phyloP scores from a whole-genome alignment of 2,113 vertebrate genomes.

The Zapornia atra region DNA sequence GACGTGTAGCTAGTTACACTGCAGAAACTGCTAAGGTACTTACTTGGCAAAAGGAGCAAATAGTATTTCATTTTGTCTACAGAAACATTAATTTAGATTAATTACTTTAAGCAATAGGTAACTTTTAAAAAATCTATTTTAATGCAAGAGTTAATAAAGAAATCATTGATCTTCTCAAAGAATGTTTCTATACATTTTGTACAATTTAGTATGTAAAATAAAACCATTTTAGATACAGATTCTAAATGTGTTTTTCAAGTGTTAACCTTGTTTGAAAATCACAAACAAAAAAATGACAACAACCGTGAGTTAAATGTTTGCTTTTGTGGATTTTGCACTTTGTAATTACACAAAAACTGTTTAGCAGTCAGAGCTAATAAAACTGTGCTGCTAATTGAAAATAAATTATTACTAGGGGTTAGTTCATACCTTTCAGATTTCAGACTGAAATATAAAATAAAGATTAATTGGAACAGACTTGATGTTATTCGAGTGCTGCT shows the following conservation, averaged over 20 bases:
- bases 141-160: neutral
- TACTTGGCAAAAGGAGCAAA: neutral
- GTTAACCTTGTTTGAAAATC: neutral
- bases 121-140: neutral
- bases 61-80: neutral
- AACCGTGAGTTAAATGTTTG: neutral
- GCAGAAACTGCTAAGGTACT: neutral
- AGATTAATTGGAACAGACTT: neutral
- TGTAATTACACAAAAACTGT: neutral
- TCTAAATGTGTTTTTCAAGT: neutral
- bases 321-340: neutral
- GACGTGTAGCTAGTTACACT: neutral
- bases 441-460: neutral
- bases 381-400: neutral
- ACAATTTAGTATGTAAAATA: neutral
- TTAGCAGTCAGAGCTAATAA: neutral
- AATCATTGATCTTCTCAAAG: neutral
- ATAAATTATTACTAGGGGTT: neutral
- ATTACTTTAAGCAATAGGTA: neutral
- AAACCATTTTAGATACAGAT: neutral
- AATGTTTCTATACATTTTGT: neutral
- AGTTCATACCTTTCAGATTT: neutral
- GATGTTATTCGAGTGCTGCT: neutral
- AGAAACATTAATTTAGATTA: constrained; percentile 7
- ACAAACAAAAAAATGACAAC: neutral